Percentiles rank a stretch among this genome's conserved stretches.
These are phyloP conservation scores for Heliconius cydno DNA, from an alignment of 2,888 invertebrate genomes.

Conservation along the genomic window DNA sequence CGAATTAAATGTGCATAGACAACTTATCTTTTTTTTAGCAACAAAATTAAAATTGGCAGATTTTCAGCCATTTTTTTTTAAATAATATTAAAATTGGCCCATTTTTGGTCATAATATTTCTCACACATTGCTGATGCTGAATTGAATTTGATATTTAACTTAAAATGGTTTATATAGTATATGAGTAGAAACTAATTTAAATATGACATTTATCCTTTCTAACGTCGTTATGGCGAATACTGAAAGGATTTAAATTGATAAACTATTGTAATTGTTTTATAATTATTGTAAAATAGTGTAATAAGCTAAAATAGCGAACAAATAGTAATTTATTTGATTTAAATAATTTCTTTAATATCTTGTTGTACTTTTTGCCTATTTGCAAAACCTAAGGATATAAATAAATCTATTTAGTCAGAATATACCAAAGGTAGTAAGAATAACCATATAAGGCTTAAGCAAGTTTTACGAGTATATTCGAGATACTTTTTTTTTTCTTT, in stretches of 20 bases:
- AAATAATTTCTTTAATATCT: background rate
- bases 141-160: slow-evolving; percentile 14
- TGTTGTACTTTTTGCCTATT: background rate
- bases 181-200: background rate
- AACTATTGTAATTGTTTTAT: background rate
- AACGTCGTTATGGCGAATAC: background rate
- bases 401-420: background rate
- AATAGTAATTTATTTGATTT: slow-evolving; percentile 5
- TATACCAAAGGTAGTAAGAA: background rate
- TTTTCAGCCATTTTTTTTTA: background rate
- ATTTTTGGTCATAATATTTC: background rate
- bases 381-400: background rate
- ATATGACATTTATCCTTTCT: background rate
- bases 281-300: background rate
- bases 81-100: background rate
- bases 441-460: background rate
- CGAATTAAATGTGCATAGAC: background rate
- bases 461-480: background rate
- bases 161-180: background rate
- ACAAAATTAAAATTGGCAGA: background rate
- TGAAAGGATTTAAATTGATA: background rate
- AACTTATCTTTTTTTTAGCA: too few relatives aligned
- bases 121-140: too few relatives aligned
- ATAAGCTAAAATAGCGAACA: background rate
- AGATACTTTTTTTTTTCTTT: background rate